phyloP scores from a whole-genome alignment of 2,888 invertebrate genomes.

The Cephus runcator region DNA sequence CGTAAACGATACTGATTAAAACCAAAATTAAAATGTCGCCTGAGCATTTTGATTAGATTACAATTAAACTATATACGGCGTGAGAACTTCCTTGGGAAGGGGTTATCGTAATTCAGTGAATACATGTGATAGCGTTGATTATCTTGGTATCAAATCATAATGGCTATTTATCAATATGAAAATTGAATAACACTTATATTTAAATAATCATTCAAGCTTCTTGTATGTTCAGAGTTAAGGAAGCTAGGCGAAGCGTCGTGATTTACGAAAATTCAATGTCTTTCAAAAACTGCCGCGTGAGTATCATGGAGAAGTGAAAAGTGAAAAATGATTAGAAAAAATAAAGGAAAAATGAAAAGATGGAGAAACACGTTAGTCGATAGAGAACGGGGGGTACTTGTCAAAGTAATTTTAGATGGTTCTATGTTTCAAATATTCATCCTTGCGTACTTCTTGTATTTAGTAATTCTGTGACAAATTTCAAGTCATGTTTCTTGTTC shows the following conservation, averaged over 20 bases:
- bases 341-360: neutral
- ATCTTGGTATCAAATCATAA: neutral
- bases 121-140: neutral
- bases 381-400: neutral
- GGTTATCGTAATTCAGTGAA: neutral
- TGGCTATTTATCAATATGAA: neutral
- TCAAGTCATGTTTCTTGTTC: conserved; percentile 27
- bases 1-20: neutral
- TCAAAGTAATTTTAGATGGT: neutral
- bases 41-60: too few species aligned
- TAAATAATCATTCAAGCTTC: neutral
- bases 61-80: neutral
- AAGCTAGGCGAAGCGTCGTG: neutral
- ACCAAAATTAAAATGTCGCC: too few species aligned
- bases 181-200: neutral
- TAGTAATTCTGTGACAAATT: conserved; percentile 25
- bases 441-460: conserved; percentile 21
- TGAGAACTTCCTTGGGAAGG: neutral
- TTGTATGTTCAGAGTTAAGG: neutral
- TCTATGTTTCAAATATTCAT: conserved; percentile 26
- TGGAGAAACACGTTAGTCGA: neutral
- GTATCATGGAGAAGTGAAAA: neutral
- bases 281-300: neutral
- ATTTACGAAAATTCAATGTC: neutral
- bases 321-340: neutral